These are phyloP conservation scores for Donacobius atricapilla DNA, from an alignment of 2,113 vertebrate species.

Conservation along the genomic window DNA sequence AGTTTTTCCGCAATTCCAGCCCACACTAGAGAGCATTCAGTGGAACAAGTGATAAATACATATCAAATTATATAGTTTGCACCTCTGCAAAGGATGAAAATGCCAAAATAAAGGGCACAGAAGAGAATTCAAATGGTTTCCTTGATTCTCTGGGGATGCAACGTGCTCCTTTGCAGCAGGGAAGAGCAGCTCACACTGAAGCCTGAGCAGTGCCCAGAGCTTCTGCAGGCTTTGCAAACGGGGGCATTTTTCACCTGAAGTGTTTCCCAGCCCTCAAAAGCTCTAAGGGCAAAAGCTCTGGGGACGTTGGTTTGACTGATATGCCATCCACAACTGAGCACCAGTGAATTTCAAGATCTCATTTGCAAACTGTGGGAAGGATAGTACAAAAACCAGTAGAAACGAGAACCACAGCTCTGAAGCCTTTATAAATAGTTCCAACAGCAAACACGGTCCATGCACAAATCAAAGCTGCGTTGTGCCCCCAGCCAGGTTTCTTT, in stretches of 20 bases:
- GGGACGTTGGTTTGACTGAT: neutral
- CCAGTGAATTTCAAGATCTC: neutral
- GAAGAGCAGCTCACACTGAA: neutral
- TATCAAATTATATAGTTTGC: neutral
- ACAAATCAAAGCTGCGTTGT: neutral
- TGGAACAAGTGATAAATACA: neutral
- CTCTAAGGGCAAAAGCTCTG: neutral
- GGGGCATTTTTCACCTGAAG: neutral
- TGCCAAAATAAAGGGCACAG: neutral
- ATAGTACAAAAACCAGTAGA: neutral
- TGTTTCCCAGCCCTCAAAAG: neutral
- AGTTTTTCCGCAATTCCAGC: neutral
- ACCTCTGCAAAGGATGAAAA: neutral
- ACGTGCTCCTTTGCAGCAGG: accelerated
- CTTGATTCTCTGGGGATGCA: neutral
- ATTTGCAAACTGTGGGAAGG: neutral
- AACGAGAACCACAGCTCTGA: neutral
- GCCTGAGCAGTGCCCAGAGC: neutral
- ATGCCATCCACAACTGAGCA: accelerated
- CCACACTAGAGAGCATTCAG: neutral
- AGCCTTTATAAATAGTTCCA: neutral
- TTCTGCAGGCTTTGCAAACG: accelerated
- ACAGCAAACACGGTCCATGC: neutral
- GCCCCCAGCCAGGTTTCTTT: neutral
- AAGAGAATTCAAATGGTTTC: neutral